Evolutionary conservation across 2,888 invertebrate genomes (phyloP).

Genomic region (Operophtera brumata): DNA sequence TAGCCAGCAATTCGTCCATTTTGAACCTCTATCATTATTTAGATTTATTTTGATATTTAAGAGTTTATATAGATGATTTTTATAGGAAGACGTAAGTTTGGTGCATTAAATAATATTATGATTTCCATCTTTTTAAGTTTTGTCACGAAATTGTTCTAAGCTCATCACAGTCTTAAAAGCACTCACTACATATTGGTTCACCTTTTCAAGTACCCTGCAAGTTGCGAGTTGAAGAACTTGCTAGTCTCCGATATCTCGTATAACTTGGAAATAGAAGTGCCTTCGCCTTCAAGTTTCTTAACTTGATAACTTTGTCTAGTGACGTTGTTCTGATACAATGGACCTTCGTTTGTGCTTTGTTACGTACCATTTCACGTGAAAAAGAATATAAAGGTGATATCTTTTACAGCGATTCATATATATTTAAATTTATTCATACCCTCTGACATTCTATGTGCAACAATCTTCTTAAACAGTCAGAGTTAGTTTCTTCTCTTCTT

Average conservation of each 20-base stretch:
- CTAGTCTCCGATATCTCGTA: conserved; percentile 35
- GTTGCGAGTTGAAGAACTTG: conserved; percentile 20
- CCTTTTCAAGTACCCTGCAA: conserved; percentile 4
- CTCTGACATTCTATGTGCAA: too few species aligned
- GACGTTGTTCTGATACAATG: conserved; percentile 7
- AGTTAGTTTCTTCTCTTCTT: too few species aligned
- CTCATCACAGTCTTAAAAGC: neutral
- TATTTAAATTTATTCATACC: too few species aligned
- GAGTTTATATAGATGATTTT: too few species aligned
- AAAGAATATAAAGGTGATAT: neutral
- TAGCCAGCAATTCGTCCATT: too few species aligned
- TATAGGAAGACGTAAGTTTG: neutral
- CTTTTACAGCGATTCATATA: too few species aligned
- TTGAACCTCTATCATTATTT: too few species aligned
- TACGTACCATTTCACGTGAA: neutral
- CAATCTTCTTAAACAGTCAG: too few species aligned
- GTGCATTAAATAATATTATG: neutral
- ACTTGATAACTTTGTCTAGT: conserved; percentile 34
- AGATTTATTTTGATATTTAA: too few species aligned
- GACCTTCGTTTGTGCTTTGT: conserved; percentile 3
- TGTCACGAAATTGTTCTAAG: neutral
- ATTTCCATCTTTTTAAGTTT: neutral
- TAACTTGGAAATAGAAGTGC: conserved; percentile 26
- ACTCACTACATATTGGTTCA: conserved; percentile 2
- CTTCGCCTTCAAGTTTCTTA: conserved; percentile 18